Conservation (phyloP, 2,113 vertebrate genomes). For the Poeciliopsis retropinna region DNA sequence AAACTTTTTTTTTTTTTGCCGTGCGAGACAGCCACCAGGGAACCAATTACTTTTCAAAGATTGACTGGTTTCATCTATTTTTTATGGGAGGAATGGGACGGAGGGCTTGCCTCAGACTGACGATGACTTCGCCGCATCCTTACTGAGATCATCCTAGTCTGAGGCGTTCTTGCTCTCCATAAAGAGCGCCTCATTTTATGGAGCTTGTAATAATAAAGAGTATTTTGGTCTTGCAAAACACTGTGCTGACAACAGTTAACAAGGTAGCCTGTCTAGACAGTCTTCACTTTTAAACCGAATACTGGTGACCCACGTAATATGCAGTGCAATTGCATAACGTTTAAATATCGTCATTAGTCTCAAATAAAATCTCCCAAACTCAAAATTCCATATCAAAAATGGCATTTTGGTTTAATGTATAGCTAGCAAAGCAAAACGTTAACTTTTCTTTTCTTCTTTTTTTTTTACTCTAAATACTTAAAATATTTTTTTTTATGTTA, state of each 20-base stretch:
- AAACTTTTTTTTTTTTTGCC: constrained; percentile 18
- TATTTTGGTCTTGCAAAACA: background rate
- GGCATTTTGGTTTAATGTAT: too few species aligned
- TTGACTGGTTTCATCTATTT: constrained; percentile 70
- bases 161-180: constrained; percentile 17
- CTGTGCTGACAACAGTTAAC: background rate
- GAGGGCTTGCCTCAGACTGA: constrained; percentile 20
- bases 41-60: constrained; percentile 74
- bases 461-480: too few species aligned
- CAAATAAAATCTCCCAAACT: too few species aligned
- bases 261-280: background rate
- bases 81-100: constrained; percentile 58
- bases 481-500: too few species aligned
- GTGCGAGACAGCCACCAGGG: constrained; percentile 59
- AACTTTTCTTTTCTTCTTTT: too few species aligned
- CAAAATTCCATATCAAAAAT: too few species aligned
- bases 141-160: constrained; percentile 24
- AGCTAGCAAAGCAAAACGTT: too few species aligned
- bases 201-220: constrained; percentile 7
- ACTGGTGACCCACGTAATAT: too few species aligned
- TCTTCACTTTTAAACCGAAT: background rate
- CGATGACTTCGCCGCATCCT: constrained; percentile 6
- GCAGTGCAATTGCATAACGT: too few species aligned
- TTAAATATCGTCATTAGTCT: too few species aligned
- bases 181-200: constrained; percentile 22